Evolutionary conservation across 2,888 invertebrate species (phyloP), one percentile per base, ranked within the genome.

Genomic region (Leucophora obtusa): DNA sequence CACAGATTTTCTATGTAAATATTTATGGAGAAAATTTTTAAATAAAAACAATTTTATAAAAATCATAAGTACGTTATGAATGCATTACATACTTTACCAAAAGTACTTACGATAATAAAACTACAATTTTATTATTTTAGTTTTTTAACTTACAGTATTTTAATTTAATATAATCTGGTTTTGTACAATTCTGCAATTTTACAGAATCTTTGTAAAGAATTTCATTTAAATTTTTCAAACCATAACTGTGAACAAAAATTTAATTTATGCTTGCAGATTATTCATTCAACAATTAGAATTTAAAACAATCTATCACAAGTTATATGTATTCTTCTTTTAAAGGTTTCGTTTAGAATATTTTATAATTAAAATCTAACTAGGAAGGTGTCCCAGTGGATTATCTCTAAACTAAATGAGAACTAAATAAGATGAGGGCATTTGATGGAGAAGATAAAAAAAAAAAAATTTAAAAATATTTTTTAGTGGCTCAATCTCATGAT

Each of bases 231-330:
- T 11, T 38, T 9, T 38, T 38, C 38, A 38, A 38, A 38, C 14
- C 14, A 14, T 38, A 38, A 38, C 14, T 38, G 14, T 38, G 4
- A 38, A 38, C 38, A 38, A 38, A 11, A 38, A 38, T 38, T 38
- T 11, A 9, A 38, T 38, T 38, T 38, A 38, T 1, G 11, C 38
- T 38, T 38, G 38, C 14, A 38, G 11, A 38, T 38, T 38, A 38
- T 4, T 5, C 11, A 38, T 38, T 38, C 15, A 38, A 54, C 68
- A 68, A 68, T 68, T 68, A 59, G 33, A 58, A 68, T 47, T 28
- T 17, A n/a, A 58, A 58, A 58, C 50, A 58, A 69, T 59, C 18
- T 69, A 69, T 69, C 18, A 68, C 24, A 56, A 56, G 56, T 28
- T 17, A 43, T 38, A 6, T 11, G 38, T 38, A 11, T 14, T 38